Conservation (phyloP, 2,797 vertebrate species). For the Scolopax bukidnonensis region DNA sequence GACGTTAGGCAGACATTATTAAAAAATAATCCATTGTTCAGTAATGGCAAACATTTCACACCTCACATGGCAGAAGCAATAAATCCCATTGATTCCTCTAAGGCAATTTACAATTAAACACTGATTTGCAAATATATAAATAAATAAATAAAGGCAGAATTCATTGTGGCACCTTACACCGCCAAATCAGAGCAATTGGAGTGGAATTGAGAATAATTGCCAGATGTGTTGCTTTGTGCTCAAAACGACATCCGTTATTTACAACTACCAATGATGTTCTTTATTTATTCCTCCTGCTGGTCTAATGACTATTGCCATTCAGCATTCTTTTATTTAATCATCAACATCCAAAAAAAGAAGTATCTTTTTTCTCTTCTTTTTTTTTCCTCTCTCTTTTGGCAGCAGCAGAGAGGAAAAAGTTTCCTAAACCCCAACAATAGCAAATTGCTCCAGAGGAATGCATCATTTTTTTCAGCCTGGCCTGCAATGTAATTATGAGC, state of each 20-base stretch:
- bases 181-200: slow-evolving; percentile 58
- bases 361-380: not conserved
- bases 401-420: slow-evolving; percentile 7
- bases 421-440: slow-evolving; percentile 22
- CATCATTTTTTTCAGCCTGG: slow-evolving; percentile 32
- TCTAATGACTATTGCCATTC: slow-evolving; percentile 59
- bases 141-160: slow-evolving; percentile 32
- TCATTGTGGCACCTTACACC: slow-evolving; percentile 7
- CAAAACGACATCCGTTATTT: slow-evolving; percentile 44
- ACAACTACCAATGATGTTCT: slow-evolving; percentile 49
- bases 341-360: slow-evolving; percentile 50
- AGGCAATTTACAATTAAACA: slow-evolving; percentile 76
- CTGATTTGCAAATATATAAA: slow-evolving; percentile 66
- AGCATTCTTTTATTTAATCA: slow-evolving; percentile 60
- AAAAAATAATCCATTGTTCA: slow-evolving; percentile 70
- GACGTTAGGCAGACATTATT: slow-evolving; percentile 54
- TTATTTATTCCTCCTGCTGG: slow-evolving; percentile 57
- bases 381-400: not conserved
- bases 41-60: slow-evolving; percentile 72
- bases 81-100: slow-evolving; percentile 73
- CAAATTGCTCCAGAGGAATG: slow-evolving; percentile 27
- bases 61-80: slow-evolving; percentile 70
- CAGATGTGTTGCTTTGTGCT: slow-evolving; percentile 63
- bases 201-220: slow-evolving; percentile 68
- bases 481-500: slow-evolving; percentile 23